Conservation (phyloP, 2,888 invertebrate genomes). For the Cyrtodaria siliqua region DNA sequence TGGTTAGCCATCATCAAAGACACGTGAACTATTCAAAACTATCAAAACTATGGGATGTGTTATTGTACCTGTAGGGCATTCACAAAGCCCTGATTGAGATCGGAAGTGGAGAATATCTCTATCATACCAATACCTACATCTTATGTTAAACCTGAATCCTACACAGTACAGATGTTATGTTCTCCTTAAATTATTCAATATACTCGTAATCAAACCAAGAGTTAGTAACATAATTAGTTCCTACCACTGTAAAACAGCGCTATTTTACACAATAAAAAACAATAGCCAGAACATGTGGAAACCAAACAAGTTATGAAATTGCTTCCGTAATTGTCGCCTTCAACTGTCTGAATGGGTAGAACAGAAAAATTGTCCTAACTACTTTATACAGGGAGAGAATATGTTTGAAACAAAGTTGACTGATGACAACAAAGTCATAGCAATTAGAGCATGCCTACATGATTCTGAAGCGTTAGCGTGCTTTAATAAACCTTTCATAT, state of each 20-base stretch:
- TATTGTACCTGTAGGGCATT: constrained; percentile 16
- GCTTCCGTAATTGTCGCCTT: not conserved
- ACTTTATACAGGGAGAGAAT: constrained; percentile 8
- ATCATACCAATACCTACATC: constrained; percentile 14
- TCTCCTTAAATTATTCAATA: constrained; percentile 36
- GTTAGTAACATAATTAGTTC: constrained; percentile 1
- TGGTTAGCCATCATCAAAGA: constrained; percentile 1
- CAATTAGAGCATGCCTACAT: too few relatives aligned
- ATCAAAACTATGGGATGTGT: constrained; percentile 7
- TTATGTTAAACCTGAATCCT: constrained; percentile 28
- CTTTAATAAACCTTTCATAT: too few relatives aligned
- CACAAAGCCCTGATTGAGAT: constrained; percentile 1
- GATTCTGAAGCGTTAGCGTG: too few relatives aligned
- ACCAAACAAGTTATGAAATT: not conserved
- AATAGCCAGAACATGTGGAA: not conserved
- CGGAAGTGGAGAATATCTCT: constrained; percentile 38
- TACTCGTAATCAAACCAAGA: constrained; percentile 6
- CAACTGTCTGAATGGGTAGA: constrained; percentile 6
- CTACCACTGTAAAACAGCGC: constrained; percentile 22
- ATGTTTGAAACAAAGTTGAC: constrained; percentile 18
- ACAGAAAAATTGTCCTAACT: constrained; percentile 18
- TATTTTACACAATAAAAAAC: constrained; percentile 8
- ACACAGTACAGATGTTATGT: too few relatives aligned
- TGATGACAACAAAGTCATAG: too few relatives aligned
- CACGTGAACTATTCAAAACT: not conserved